Evolutionary conservation across 1,140 invertebrate genomes (phyloP).

Genomic region (Trichonephila inaurata): DNA sequence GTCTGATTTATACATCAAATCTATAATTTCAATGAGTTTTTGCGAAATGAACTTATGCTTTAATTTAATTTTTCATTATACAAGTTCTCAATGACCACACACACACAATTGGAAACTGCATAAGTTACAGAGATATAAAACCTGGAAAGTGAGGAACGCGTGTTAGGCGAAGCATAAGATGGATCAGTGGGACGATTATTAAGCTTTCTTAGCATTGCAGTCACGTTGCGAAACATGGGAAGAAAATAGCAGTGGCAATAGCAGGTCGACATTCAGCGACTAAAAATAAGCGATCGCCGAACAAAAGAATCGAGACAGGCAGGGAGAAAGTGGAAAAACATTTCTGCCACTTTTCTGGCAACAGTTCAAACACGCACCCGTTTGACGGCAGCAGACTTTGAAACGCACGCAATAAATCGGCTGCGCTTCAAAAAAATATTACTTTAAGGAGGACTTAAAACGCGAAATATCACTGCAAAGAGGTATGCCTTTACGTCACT

Average conservation of each 20-base stretch:
- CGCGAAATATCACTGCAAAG: too few species aligned
- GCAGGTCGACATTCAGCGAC: not conserved
- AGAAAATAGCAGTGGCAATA: constrained; percentile 19
- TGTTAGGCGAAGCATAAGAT: not conserved
- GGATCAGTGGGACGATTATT: not conserved
- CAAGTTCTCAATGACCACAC: not conserved
- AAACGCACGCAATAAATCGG: not conserved
- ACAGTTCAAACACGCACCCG: constrained; percentile 20
- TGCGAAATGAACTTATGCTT: too few species aligned
- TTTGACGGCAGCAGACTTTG: constrained; percentile 20
- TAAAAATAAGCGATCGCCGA: constrained; percentile 34
- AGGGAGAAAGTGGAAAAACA: not conserved
- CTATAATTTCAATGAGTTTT: too few species aligned
- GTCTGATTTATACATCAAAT: too few species aligned
- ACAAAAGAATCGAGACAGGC: constrained; percentile 30
- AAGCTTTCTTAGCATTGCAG: not conserved
- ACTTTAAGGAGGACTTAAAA: not conserved
- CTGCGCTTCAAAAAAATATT: not conserved
- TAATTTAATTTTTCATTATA: too few species aligned
- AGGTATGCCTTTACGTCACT: too few species aligned
- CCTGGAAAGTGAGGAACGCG: not conserved
- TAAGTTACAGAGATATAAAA: not conserved
- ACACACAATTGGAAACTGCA: not conserved
- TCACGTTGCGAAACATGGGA: constrained; percentile 1
- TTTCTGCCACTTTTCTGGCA: constrained; percentile 4